These are phyloP conservation scores for Antedon bifida DNA, from an alignment of 35 echinoderm and acorn worm species.

Conservation along the genomic window DNA sequence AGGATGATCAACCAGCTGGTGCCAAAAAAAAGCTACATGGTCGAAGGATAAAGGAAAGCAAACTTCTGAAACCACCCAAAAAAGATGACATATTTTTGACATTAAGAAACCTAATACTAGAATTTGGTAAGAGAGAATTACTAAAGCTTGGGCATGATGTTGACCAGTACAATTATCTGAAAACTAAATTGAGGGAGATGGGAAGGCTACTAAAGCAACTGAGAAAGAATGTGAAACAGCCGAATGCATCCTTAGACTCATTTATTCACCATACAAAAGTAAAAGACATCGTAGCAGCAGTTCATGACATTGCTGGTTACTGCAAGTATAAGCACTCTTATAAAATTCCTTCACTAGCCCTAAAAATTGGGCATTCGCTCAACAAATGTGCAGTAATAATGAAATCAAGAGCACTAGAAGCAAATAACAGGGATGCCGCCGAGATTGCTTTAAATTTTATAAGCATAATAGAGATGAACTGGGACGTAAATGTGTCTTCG, in stretches of 20 bases:
- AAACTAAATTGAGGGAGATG: constrained; percentile 18
- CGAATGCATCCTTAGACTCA: not conserved
- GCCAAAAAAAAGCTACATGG: not conserved
- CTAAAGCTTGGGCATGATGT: constrained; percentile 2
- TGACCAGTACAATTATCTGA: constrained; percentile 3
- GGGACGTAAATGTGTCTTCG: not conserved
- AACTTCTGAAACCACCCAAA: not conserved
- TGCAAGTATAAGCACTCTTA: not conserved
- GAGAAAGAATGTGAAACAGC: not conserved
- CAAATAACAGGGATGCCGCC: not conserved
- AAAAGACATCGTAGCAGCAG: not conserved
- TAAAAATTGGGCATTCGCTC: constrained; percentile 5
- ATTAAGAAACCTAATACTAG: not conserved
- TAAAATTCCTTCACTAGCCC: constrained; percentile 15
- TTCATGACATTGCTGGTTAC: constrained; percentile 10
- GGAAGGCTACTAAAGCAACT: constrained; percentile 6
- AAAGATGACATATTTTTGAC: not conserved
- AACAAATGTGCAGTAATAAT: constrained; percentile 14
- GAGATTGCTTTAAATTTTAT: constrained; percentile 4
- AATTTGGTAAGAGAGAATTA: constrained; percentile 4
- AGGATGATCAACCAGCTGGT: not conserved
- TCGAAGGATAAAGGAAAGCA: not conserved
- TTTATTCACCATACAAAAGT: not conserved
- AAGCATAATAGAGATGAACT: not conserved
- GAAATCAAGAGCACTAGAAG: constrained; percentile 7